These are phyloP conservation scores for Tiaroga cobitis DNA, from an alignment of 2,797 vertebrate genomes.

Conservation along the genomic window DNA sequence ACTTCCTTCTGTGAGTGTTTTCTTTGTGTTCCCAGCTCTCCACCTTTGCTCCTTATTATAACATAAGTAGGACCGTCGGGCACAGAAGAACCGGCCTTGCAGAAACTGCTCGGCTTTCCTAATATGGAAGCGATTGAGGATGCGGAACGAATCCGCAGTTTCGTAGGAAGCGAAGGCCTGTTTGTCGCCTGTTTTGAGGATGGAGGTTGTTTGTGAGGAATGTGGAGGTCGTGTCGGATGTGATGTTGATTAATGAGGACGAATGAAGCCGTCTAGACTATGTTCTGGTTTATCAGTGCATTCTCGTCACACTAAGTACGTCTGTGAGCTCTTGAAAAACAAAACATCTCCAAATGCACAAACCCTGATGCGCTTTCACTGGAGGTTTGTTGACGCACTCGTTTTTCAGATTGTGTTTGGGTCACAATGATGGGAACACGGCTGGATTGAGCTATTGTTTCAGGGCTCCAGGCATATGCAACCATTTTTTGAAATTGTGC, in stretches of 20 bases:
- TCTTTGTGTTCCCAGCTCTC: constrained; percentile 43
- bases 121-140: constrained; percentile 75
- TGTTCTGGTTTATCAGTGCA: no score
- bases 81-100: constrained; percentile 34
- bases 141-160: constrained; percentile 52
- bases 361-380: constrained; percentile 18
- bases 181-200: constrained; percentile 58
- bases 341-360: constrained; percentile 3
- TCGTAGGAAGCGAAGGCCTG: constrained; percentile 49
- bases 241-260: constrained; percentile 43
- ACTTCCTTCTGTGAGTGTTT: constrained; percentile 45
- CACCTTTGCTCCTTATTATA: constrained; percentile 41
- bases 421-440: background rate
- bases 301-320: no score
- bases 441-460: background rate
- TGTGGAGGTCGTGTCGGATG: constrained; percentile 32
- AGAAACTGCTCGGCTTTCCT: constrained; percentile 69
- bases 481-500: no score
- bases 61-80: background rate
- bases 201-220: constrained; percentile 49
- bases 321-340: constrained; percentile 14
- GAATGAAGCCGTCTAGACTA: constrained; percentile 46
- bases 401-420: constrained; percentile 2
- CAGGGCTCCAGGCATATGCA: no score
- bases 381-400: constrained; percentile 41